Evolutionary conservation across 2,888 invertebrate species (phyloP).

Genomic region (Athalia cordata): DNA sequence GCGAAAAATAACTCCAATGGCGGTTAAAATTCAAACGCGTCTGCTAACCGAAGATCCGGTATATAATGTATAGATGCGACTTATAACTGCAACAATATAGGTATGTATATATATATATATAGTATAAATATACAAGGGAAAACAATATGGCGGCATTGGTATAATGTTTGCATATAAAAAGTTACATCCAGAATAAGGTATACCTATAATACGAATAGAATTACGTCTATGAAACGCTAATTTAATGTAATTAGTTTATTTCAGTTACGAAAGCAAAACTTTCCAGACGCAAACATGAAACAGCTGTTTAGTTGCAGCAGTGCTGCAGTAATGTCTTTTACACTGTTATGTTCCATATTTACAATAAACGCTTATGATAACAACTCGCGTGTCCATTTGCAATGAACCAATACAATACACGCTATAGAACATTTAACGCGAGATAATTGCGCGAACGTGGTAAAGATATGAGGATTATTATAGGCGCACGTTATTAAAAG

Average conservation of each 20-base stretch:
- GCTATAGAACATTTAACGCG: neutral
- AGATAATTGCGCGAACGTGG: neutral
- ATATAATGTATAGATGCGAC: too few relatives aligned
- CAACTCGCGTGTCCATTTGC: neutral
- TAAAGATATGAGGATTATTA: neutral
- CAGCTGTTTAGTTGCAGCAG: neutral
- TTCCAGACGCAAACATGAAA: constrained; percentile 18
- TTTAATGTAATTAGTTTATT: constrained; percentile 23
- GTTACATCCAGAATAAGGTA: constrained; percentile 7
- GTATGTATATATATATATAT: neutral
- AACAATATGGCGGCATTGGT: too few relatives aligned
- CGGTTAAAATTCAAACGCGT: constrained; percentile 37
- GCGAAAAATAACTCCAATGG: constrained; percentile 46
- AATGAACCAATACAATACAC: too few relatives aligned
- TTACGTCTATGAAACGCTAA: neutral
- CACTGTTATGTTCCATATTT: neutral
- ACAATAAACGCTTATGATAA: neutral
- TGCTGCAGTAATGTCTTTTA: too few relatives aligned
- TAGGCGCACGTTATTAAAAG: too few relatives aligned
- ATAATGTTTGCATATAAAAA: neutral
- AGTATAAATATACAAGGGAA: neutral
- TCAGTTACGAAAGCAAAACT: constrained; percentile 33
- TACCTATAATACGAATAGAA: constrained; percentile 6
- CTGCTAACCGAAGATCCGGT: constrained; percentile 22
- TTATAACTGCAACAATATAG: neutral